These are phyloP conservation scores for Grammomys surdaster DNA, from an alignment of 2,113 vertebrate genomes.

Conservation along the genomic window DNA sequence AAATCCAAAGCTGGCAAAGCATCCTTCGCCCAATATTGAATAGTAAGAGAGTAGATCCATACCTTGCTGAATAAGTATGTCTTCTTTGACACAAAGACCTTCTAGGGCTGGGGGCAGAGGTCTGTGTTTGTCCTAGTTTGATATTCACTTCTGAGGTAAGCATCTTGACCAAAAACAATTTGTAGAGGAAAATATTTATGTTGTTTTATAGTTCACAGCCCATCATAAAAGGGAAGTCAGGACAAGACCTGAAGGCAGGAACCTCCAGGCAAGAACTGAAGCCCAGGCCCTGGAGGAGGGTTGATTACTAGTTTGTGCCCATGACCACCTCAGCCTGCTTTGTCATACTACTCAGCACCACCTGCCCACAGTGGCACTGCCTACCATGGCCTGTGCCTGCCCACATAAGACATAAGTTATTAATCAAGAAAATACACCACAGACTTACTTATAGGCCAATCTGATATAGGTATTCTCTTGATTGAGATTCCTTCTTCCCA, in stretches of 20 bases:
- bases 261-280: background rate
- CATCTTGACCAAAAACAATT: background rate
- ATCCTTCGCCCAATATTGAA: background rate
- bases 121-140: background rate
- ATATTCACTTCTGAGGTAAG: background rate
- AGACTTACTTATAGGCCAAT: background rate
- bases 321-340: background rate
- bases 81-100: background rate
- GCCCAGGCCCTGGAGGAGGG: background rate
- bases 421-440: background rate
- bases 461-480: background rate
- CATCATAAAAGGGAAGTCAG: background rate
- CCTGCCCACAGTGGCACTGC: background rate
- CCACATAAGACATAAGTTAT: background rate
- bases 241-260: background rate
- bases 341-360: background rate
- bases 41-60: background rate
- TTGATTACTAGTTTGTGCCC: background rate
- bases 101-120: background rate
- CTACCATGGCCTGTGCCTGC: background rate
- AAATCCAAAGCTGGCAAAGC: background rate
- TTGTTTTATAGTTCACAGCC: background rate
- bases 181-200: background rate
- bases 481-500: background rate
- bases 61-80: background rate